Evolutionary conservation across 2,113 vertebrate genomes (phyloP).

Genomic region (Columbina picui): DNA sequence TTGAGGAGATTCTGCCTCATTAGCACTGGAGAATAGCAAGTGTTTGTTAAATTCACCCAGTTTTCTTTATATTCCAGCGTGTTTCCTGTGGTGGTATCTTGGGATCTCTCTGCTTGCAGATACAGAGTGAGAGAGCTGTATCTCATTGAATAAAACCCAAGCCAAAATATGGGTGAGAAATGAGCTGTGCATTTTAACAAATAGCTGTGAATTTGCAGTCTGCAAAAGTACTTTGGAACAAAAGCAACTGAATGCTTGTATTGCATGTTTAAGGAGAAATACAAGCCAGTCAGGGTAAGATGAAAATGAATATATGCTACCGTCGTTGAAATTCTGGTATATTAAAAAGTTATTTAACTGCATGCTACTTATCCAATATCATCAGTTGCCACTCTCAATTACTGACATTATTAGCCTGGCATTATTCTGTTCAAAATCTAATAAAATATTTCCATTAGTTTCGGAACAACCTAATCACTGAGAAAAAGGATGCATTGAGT

Average conservation of each 20-base stretch:
- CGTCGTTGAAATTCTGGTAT: slow-evolving; percentile 12
- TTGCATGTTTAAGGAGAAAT: slow-evolving; percentile 11
- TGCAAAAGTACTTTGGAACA: neutral
- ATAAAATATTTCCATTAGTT: slow-evolving; percentile 51
- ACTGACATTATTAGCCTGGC: slow-evolving; percentile 32
- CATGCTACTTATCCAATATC: neutral
- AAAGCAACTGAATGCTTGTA: neutral
- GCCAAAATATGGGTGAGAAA: slow-evolving; percentile 27
- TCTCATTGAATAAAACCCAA: slow-evolving; percentile 11
- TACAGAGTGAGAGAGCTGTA: neutral
- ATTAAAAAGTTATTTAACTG: slow-evolving; percentile 6
- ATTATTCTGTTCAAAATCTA: slow-evolving; percentile 16
- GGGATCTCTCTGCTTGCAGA: slow-evolving; percentile 15
- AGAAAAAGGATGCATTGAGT: slow-evolving; percentile 18
- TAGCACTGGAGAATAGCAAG: slow-evolving; percentile 1
- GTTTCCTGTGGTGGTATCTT: neutral
- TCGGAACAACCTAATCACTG: slow-evolving; percentile 33
- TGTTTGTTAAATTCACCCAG: neutral
- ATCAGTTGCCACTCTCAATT: neutral
- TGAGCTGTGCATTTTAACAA: neutral
- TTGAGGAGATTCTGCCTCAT: neutral
- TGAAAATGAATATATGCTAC: neutral
- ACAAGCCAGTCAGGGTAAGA: neutral
- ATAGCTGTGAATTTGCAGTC: slow-evolving; percentile 3
- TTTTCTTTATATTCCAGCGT: slow-evolving; percentile 16